Evolutionary conservation across 1,140 invertebrate species (phyloP), one percentile per base, ranked within the genome.

Genomic region (Sesamia nonagrioides): DNA sequence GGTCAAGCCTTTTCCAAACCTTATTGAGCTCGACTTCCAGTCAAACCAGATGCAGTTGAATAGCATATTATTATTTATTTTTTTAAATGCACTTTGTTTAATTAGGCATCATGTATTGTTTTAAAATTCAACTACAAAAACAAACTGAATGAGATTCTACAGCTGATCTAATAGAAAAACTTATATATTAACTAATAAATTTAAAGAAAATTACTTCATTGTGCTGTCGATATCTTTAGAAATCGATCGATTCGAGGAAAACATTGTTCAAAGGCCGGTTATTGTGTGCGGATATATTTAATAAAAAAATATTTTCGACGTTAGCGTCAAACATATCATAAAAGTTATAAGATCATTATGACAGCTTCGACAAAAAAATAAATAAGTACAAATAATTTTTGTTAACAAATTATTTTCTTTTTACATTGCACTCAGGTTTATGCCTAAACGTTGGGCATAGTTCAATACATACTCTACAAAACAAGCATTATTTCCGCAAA

Each of bases 141-240:
- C 76, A 84, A 82, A 71, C 58, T 63, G 71, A 88, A 82, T 92
- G 91, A 93, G 91, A 93, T 92, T 92, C 91, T 89, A 92, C 79
- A 85, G 61, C 77, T 77, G 77, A 86, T 85, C 85, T 91, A 93
- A 83, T 86, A 80, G 78, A 81, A 86, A 85, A 86, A 87, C 87
- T 89, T n/a, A n/a, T 87, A 81, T 54, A 50, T 82, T 90, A 92
- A 81, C 17, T 15, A 81, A 86, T 82, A 81, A 80, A 84, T 78
- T 78, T 80, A 73, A 74, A 77, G 78, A 74, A 74, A 83, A 80
- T 80, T 79, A 74, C 82, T 86, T 81, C 86, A 86, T 87, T 88
- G 90, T 89, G 88, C 85, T 87, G 85, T 83, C 63, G 82, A 68
- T 73, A 81, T 83, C 56, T 77, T 54, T 68, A 50, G 15, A 11